These are phyloP conservation scores for Varecia variegata DNA, from an alignment of 2,797 vertebrate species.

Conservation along the genomic window DNA sequence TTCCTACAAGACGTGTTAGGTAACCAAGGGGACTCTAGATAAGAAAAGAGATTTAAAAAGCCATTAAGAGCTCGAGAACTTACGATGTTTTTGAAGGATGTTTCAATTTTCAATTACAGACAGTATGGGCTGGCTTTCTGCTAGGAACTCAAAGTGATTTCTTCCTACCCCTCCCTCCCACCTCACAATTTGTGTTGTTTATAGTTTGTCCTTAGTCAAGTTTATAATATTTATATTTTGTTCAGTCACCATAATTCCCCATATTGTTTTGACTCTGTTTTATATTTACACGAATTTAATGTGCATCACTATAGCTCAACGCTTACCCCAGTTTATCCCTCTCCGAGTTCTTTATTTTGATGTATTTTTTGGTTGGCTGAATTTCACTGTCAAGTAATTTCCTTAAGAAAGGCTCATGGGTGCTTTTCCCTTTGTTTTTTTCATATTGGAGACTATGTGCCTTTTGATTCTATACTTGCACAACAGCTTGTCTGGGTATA, in stretches of 20 bases:
- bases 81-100: background rate
- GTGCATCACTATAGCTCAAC: rapidly evolving
- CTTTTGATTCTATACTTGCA: too few species aligned
- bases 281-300: rapidly evolving
- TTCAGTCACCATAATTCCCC: background rate
- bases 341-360: background rate
- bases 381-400: background rate
- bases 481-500: background rate
- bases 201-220: background rate
- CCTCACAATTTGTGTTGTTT: background rate
- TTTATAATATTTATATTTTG: background rate
- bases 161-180: background rate
- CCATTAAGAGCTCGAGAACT: background rate
- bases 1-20: background rate
- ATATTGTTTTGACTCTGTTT: background rate
- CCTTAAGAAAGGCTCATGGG: background rate
- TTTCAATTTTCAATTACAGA: background rate
- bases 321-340: background rate
- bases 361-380: background rate
- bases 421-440: background rate
- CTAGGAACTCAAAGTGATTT: background rate
- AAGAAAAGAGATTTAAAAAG: background rate
- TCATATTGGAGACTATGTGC: rapidly evolving
- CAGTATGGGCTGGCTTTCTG: background rate
- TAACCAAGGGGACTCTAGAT: background rate